phyloP scores from a whole-genome alignment of 2,113 vertebrate species.

The Sylvilagus bachmani region DNA sequence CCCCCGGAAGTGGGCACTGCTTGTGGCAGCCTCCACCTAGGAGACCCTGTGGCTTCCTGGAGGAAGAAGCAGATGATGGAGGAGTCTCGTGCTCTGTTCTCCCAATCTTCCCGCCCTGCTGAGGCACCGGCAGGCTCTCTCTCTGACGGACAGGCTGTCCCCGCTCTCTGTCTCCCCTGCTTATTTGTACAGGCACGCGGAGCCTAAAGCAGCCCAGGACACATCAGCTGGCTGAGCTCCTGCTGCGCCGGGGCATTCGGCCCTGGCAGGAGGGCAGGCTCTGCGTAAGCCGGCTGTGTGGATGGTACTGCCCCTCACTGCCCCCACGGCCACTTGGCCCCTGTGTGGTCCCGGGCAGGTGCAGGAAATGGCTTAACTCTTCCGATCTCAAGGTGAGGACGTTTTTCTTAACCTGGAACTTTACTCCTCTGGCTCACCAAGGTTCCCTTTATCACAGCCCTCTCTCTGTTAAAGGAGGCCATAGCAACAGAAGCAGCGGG shows the following conservation, averaged over 20 bases:
- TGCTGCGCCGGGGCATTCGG: slow-evolving; percentile 22
- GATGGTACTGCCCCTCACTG: background rate
- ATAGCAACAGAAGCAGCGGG: background rate
- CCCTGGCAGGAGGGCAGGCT: slow-evolving; percentile 28
- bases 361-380: background rate
- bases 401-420: slow-evolving; percentile 24
- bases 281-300: background rate
- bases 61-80: background rate
- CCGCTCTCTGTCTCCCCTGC: background rate
- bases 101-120: background rate
- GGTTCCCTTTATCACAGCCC: background rate
- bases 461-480: background rate
- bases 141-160: background rate
- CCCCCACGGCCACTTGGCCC: background rate
- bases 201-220: slow-evolving; percentile 43
- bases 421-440: slow-evolving; percentile 55
- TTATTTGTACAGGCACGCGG: slow-evolving; percentile 50
- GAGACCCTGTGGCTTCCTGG: slow-evolving; percentile 22
- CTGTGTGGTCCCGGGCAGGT: background rate
- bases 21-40: background rate
- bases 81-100: slow-evolving; percentile 21
- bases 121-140: slow-evolving; percentile 30
- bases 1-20: background rate
- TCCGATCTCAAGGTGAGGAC: slow-evolving; percentile 50
- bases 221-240: slow-evolving; percentile 49